Base-by-base conservation (phyloP, 2,888 invertebrate species). In the Volucella bombylans region DNA sequence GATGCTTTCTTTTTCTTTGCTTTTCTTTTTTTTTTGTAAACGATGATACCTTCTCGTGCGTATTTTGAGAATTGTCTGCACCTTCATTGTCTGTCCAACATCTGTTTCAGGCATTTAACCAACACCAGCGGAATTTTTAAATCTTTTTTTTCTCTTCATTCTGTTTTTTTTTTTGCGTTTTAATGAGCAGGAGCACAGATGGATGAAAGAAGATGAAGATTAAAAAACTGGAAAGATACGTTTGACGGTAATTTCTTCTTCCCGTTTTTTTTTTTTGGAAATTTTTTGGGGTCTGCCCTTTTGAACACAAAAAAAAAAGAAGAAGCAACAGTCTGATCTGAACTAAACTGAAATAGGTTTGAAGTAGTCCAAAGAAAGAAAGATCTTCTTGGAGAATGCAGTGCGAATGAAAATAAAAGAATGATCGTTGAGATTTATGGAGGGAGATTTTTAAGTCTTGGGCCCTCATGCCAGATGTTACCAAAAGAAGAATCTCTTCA, bases 71-170 rank as follows among this genome's bases (percentile, higher is more conserved):
- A 54, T 69, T 55, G 69, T 65, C 64, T 68, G 61, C 69, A 74
- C 45, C 59, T 83, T 50, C 76, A 71, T 85, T 85, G 83, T 85
- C 83, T 85, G 83, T 80, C 45, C 76, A 67, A 80, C 83, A 85
- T 85, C 83, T 85, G 83, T 85, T 85, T 71, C 54, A 55, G 31
- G 10, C 39, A 45, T 68, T 62, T 45, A 55, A 62, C 52, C 54
- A 45, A 38, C 67, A 78, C 62, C 55, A 67, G 55, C 47, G 69
- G 69, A 61, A 80, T 57, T 76, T 72, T 80, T 43, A 81, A 71
- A 68, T 72, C 54, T 65, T 50, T 61, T 38, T 18, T 41, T 64
- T 23, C 49, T 50, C 64, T 45, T 43, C 54, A 31, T 23, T 41
- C 8, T 49, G n/a, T n/a, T 57, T 68, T 39, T 18, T 12, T 64